These are phyloP conservation scores for Agapostemon virescens DNA, from an alignment of 2,888 invertebrate species.

Conservation along the genomic window DNA sequence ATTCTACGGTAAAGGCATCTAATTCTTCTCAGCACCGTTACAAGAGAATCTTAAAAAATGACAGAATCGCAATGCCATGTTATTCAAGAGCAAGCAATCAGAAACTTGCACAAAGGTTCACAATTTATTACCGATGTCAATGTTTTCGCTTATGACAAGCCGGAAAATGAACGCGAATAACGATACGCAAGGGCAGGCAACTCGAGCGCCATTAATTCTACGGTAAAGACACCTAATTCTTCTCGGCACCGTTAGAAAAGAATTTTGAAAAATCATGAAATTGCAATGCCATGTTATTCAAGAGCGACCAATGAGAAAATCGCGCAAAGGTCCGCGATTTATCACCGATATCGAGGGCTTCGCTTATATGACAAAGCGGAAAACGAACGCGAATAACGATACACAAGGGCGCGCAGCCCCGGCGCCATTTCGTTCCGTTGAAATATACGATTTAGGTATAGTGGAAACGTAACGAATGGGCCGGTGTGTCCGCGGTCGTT, in stretches of 20 bases:
- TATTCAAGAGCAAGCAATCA: background rate
- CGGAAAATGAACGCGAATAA: background rate
- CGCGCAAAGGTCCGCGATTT: background rate
- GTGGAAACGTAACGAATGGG: slow-evolving; percentile 62
- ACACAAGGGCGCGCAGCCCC: background rate
- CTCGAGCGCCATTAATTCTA: slow-evolving; percentile 44
- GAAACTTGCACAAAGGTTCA: background rate
- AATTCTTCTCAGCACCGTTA: background rate
- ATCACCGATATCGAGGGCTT: background rate
- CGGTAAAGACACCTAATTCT: slow-evolving; percentile 54
- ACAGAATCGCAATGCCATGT: background rate
- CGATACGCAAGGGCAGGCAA: background rate
- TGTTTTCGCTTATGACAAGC: background rate
- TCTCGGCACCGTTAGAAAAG: background rate
- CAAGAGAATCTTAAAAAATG: background rate
- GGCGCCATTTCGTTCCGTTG: slow-evolving; percentile 56
- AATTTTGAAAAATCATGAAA: background rate
- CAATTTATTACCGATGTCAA: background rate
- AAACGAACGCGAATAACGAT: background rate
- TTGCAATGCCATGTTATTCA: background rate
- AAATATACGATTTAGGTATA: slow-evolving; percentile 64
- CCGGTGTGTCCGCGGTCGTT: slow-evolving; percentile 58
- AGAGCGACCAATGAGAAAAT: background rate
- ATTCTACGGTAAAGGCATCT: slow-evolving; percentile 62
- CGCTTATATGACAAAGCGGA: background rate